These are phyloP conservation scores for Pangasius macronema DNA, from an alignment of 2,797 vertebrate species.

Conservation along the genomic window DNA sequence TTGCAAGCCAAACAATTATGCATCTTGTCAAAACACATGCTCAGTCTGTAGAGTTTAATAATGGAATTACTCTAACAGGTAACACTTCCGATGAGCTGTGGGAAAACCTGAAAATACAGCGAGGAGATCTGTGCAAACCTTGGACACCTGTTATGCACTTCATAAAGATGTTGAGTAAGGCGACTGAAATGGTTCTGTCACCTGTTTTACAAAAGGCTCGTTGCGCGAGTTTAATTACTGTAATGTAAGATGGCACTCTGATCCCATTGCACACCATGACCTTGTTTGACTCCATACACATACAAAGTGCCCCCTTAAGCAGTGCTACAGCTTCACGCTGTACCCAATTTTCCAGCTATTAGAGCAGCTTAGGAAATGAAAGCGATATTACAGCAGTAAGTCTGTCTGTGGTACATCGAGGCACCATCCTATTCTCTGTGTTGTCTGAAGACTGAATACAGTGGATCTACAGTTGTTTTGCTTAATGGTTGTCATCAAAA, in stretches of 20 bases:
- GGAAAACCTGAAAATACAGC: not conserved
- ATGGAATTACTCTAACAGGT: conserved; percentile 35
- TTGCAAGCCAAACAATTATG: conserved; percentile 46
- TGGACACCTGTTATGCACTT: conserved; percentile 25
- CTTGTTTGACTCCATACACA: conserved; percentile 51
- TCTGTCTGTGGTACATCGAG: not conserved
- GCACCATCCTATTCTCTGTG: not conserved
- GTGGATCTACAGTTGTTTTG: not conserved
- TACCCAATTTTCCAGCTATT: conserved; percentile 24
- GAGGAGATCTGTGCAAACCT: not conserved
- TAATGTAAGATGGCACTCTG: conserved; percentile 42
- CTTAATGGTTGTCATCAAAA: not conserved
- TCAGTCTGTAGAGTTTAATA: conserved; percentile 36
- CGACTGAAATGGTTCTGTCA: conserved; percentile 3
- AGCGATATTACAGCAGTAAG: conserved; percentile 5
- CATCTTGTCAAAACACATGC: conserved; percentile 35
- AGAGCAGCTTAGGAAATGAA: conserved; percentile 34
- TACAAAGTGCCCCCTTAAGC: conserved; percentile 32
- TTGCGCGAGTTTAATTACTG: conserved; percentile 39
- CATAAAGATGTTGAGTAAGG: conserved; percentile 6
- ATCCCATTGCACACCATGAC: conserved; percentile 46
- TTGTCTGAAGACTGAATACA: not conserved
- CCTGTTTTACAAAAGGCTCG: conserved; percentile 37
- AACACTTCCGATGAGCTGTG: conserved; percentile 30
- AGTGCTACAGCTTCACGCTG: conserved; percentile 12